phyloP scores from a whole-genome alignment of 2,797 vertebrate species.

The Acanthurus tractus region DNA sequence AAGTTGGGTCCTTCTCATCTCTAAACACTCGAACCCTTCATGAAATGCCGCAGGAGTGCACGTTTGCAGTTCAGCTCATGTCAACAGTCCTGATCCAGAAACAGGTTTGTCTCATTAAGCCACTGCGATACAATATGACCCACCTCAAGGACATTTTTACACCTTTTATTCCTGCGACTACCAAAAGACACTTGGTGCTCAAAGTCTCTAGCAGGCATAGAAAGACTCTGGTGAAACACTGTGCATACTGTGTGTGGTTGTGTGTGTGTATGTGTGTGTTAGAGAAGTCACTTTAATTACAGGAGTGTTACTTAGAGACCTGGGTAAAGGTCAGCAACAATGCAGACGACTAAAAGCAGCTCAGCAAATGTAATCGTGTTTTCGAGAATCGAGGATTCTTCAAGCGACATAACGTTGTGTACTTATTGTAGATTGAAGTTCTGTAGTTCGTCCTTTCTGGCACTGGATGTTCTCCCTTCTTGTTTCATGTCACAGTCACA shows the following conservation, averaged over 20 bases:
- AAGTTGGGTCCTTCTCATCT: slow-evolving; percentile 3
- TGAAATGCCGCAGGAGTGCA: slow-evolving; percentile 30
- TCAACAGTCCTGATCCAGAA: slow-evolving; percentile 56
- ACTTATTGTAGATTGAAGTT: not conserved
- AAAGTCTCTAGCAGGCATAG: slow-evolving; percentile 53
- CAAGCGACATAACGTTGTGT: not conserved
- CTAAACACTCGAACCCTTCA: slow-evolving; percentile 47
- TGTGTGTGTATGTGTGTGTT: not conserved
- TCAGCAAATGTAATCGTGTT: slow-evolving; percentile 11
- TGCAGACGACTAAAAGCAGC: slow-evolving; percentile 63
- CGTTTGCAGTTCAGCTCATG: slow-evolving; percentile 65
- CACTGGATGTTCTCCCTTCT: not conserved
- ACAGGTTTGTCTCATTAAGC: slow-evolving; percentile 53
- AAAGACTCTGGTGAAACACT: slow-evolving; percentile 18
- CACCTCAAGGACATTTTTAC: slow-evolving; percentile 58
- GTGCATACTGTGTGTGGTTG: not conserved
- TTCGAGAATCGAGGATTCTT: not conserved
- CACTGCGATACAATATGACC: slow-evolving; percentile 69
- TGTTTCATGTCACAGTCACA: not conserved
- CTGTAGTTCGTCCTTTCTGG: not conserved
- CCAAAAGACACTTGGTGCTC: slow-evolving; percentile 16
- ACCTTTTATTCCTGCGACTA: slow-evolving; percentile 34
- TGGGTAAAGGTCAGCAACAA: slow-evolving; percentile 66
- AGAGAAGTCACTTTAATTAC: slow-evolving; percentile 58
- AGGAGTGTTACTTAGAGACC: slow-evolving; percentile 54